A percentile compares a stretch with the other conserved stretches of the same genome.
phyloP scores from a whole-genome alignment of 1,140 invertebrate species.

The Diprion similis region DNA sequence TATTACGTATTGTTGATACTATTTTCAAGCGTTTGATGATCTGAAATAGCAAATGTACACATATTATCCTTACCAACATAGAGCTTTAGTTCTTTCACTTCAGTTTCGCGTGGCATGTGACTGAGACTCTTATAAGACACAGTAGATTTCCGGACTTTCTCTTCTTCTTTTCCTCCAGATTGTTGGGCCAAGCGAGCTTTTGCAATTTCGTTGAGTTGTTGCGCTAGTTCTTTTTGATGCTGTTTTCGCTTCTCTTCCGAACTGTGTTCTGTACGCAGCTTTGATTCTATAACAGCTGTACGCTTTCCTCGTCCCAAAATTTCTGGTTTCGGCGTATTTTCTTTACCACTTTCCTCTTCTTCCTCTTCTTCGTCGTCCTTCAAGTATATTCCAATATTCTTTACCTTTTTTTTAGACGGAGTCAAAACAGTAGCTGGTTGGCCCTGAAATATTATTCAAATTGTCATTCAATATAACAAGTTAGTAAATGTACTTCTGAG shows the following conservation, averaged over 20 bases:
- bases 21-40: constrained; percentile 10
- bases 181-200: constrained; percentile 89
- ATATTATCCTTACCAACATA: constrained; percentile 81
- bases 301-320: constrained; percentile 83
- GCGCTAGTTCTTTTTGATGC: constrained; percentile 95
- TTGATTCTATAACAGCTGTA: constrained; percentile 93
- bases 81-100: constrained; percentile 93
- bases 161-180: constrained; percentile 83
- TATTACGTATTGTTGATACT: constrained; percentile 15
- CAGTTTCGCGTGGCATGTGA: constrained; percentile 92
- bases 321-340: constrained; percentile 69
- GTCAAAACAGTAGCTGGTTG: constrained; percentile 87
- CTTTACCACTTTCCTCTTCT: constrained; percentile 76
- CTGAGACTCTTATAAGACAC: constrained; percentile 93
- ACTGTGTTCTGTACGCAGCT: constrained; percentile 93
- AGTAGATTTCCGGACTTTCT: constrained; percentile 92
- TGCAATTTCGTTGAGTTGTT: constrained; percentile 91
- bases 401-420: constrained; percentile 93
- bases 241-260: constrained; percentile 97
- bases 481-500: constrained; percentile 7
- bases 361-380: constrained; percentile 93
- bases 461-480: constrained; percentile 20
- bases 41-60: not conserved
- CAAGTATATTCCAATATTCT: constrained; percentile 95
- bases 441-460: constrained; percentile 58